Base-by-base conservation (phyloP, 1,140 invertebrate genomes). In the Globodera rostochiensis region DNA sequence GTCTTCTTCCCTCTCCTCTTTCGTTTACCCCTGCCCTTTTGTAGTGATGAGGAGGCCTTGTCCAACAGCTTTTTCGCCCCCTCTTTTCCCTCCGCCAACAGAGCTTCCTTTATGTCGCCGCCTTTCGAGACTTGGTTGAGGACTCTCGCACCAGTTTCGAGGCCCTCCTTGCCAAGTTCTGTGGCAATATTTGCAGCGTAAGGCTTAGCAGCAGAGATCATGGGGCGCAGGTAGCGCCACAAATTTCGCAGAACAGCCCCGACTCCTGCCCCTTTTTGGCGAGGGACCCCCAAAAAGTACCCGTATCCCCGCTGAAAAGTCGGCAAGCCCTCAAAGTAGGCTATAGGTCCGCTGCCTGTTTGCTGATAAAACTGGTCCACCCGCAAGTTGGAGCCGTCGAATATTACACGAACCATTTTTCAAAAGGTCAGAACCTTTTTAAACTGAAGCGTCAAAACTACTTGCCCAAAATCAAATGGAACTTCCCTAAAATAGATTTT, bases 321-420 rank as follows among this genome's bases (percentile, higher is more conserved):
- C 6, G 57, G 57, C 19, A 15, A 6, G 1, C 57, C 57, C 57
- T 64, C 11, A 64, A 64, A 64, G 4, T 53, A 53, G 50, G 36
- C 0, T 64, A 47, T 21, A 4, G n/a, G 25, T 1, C 73, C 73
- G 13, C 45, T 13, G 2, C 73, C 73, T 25, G 6, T 11, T 47
- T 74, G 73, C 80, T 50, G 8, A 45, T 80, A 80, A 50, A 80
- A 0, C 81, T 57, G 1, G 21, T 77, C 36, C 7, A 80, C 4
- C 4, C 47, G 19, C 57, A 73, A 49, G 6, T 57, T 25, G n/a
- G 60, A 21, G 78, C 46, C 57, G 80, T 80, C 79, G 21, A 80
- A 80, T 53, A 80, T 80, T 11, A 80, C 57, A 36, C 80, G 78
- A 7, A 77, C 67, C 79, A 80, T 80, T 81, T 47, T 67, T 57